Evolutionary conservation across 2,113 vertebrate species (phyloP).

Genomic region (Notechis scutatus): DNA sequence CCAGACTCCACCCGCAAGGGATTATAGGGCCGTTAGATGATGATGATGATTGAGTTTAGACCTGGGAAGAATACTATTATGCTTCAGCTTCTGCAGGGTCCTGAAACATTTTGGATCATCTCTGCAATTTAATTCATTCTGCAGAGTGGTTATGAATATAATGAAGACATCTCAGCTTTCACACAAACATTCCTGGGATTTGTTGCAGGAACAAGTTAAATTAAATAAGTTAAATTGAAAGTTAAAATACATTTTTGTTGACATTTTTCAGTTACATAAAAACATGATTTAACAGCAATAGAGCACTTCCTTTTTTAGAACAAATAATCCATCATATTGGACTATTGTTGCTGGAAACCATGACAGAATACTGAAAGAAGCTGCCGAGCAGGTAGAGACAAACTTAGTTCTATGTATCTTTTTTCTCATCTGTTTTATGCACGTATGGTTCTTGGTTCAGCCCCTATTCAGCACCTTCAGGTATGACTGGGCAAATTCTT

Average conservation of each 20-base stretch:
- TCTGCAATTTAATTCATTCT: not conserved
- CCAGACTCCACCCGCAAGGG: too few relatives aligned
- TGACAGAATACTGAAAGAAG: not conserved
- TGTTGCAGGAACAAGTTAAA: not conserved
- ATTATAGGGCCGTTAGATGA: too few relatives aligned
- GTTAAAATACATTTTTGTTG: not conserved
- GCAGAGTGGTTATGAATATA: not conserved
- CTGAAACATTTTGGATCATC: not conserved
- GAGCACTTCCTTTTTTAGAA: not conserved
- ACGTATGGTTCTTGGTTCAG: not conserved
- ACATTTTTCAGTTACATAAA: constrained; percentile 20
- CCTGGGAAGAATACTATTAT: not conserved
- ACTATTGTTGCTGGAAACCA: constrained; percentile 31
- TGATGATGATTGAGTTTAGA: not conserved
- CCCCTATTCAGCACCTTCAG: not conserved
- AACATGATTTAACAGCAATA: not conserved
- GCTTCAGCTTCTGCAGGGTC: not conserved
- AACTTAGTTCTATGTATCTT: not conserved
- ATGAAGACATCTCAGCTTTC: not conserved
- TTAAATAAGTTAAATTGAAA: not conserved
- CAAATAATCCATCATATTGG: constrained; percentile 31
- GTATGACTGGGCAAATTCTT: not conserved
- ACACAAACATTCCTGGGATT: not conserved
- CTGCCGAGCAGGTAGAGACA: constrained; percentile 35
- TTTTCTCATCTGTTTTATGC: not conserved